Base-by-base conservation (phyloP, 2,113 vertebrate genomes). In the Glaucomys volans region DNA sequence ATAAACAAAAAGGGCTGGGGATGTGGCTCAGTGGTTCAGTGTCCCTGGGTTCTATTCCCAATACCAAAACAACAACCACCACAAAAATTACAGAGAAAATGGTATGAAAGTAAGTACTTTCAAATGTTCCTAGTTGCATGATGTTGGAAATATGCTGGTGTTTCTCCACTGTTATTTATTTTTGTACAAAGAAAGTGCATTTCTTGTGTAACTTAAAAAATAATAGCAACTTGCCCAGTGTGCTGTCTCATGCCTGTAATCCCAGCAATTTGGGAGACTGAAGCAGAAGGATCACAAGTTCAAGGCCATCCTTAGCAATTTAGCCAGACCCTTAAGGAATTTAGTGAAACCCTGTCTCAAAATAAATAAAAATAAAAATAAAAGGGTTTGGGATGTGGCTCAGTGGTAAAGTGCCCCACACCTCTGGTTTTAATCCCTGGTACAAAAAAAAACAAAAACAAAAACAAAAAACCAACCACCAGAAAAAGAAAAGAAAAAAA, bases 121-220 rank as follows among this genome's bases (percentile, higher is more conserved):
- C 71, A 86, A 81, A 82, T 59, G 2, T 92, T 66, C 16, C 37
- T 57, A 76, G 82, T 44, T 30, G 32, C 7, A 75, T 85, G 12
- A 32, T 62, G 22, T 50, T 95, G 26, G 57, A 91, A 80, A 94
- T 69, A 52, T 67, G 40, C 57, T 57, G 32, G 42, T 62, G 11
- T 40, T 87, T 82, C 64, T 81, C 4, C 26, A 9, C 44, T 80
- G 5, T 44, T 62, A 22, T 6, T 66, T 54, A 50, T 84, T 71
- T 52, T 90, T 75, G 24, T 35, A 28, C 69, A 82, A 54, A 44
- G 12, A 59, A 76, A 71, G 2, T 47, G 4, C 74, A 69, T 87
- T 90, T 93, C 81, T 86, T 77, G 17, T 35, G 17, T 93, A 87
- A 76, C 35, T 90, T 64, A 42, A 47, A 77, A 96, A 94, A 64